Conservation (phyloP, 2,797 vertebrate species). For the Chelon auratus region DNA sequence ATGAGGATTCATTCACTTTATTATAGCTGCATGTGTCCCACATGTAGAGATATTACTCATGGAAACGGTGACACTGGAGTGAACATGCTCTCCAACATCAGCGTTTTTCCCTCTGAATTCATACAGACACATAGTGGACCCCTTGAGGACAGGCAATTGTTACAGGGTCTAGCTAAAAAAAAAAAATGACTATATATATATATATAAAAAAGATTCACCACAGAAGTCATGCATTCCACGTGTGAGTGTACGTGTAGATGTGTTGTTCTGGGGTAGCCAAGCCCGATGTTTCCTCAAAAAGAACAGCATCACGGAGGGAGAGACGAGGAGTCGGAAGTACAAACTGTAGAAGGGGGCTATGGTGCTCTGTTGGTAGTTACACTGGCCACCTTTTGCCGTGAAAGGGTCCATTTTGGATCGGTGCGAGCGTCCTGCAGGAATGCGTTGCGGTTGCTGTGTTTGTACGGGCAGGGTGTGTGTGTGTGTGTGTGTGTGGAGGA, state of each 20-base stretch:
- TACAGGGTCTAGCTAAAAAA: background rate
- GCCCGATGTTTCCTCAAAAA: constrained; percentile 14
- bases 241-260: constrained; percentile 2
- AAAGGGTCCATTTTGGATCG: constrained; percentile 72
- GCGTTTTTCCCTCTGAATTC: constrained; percentile 12
- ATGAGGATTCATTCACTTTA: constrained; percentile 73
- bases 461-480: constrained; percentile 52
- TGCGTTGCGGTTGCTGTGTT: constrained; percentile 61
- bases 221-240: constrained; percentile 15
- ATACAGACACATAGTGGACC: background rate
- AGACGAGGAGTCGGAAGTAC: constrained; percentile 8
- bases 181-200: too few relatives aligned
- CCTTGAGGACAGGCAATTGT: background rate
- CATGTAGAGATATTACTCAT: constrained; percentile 46
- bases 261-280: constrained; percentile 2
- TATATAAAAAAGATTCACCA: too few relatives aligned
- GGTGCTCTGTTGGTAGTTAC: constrained; percentile 27
- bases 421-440: constrained; percentile 66
- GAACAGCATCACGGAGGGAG: background rate
- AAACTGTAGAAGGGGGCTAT: constrained; percentile 6
- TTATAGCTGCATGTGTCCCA: constrained; percentile 35
- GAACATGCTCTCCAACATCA: background rate
- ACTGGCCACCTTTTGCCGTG: constrained; percentile 32
- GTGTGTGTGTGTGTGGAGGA: constrained; percentile 27
- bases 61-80: constrained; percentile 48